Conservation (phyloP, 2,797 vertebrate species). For the Helostoma temminkii region DNA sequence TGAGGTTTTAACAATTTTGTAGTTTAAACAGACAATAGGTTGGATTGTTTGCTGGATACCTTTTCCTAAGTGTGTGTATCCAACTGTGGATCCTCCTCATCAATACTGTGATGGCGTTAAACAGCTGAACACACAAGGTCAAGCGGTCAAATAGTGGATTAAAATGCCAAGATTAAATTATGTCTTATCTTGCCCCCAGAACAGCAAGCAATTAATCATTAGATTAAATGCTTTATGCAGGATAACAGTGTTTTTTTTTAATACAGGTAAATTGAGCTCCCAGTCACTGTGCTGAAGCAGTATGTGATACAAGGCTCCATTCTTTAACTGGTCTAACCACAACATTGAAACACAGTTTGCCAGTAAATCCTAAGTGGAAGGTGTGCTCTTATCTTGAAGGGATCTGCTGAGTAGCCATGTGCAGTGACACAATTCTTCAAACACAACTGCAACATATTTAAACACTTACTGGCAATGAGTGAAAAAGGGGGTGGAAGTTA, state of each 20-base stretch:
- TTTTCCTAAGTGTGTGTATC: slow-evolving; percentile 31
- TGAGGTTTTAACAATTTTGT: background rate
- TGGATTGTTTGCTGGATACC: background rate
- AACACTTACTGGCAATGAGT: slow-evolving; percentile 81
- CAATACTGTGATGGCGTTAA: slow-evolving; percentile 20
- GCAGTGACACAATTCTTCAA: slow-evolving; percentile 73
- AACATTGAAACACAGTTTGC: slow-evolving; percentile 36
- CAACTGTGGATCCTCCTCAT: slow-evolving; percentile 46
- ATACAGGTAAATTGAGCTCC: background rate
- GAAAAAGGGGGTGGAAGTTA: slow-evolving; percentile 47
- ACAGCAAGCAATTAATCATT: slow-evolving; percentile 35
- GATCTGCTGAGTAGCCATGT: slow-evolving; percentile 75
- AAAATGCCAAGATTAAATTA: slow-evolving; percentile 43
- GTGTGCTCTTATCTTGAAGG: slow-evolving; percentile 73
- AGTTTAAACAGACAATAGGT: background rate
- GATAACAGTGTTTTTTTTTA: background rate
- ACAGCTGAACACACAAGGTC: slow-evolving; percentile 48
- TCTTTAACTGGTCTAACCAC: slow-evolving; percentile 36
- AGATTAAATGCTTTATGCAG: slow-evolving; percentile 17
- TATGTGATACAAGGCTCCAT: slow-evolving; percentile 32
- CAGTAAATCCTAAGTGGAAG: slow-evolving; percentile 55
- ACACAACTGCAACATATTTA: slow-evolving; percentile 81
- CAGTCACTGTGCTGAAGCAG: background rate
- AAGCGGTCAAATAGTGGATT: slow-evolving; percentile 40
- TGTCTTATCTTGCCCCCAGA: slow-evolving; percentile 21